Percentiles rank a stretch among this genome's conserved stretches.
Conservation (phyloP, 2,888 invertebrate species). For the Schizotus pectinicornis region DNA sequence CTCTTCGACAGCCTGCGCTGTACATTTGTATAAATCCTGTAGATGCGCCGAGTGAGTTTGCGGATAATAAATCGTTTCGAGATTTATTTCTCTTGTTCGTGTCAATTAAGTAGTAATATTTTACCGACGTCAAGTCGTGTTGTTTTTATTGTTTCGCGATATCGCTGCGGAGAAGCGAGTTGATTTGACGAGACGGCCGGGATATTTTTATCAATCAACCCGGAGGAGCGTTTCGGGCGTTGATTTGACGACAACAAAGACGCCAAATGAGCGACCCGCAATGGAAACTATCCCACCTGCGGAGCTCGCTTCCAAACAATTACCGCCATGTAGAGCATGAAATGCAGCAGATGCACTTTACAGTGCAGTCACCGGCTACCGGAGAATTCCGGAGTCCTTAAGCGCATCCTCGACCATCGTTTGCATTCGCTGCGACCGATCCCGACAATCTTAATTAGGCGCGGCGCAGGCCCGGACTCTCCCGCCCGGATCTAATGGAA, state of each 20-base stretch:
- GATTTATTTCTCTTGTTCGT: slow-evolving; percentile 31
- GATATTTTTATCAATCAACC: slow-evolving; percentile 7
- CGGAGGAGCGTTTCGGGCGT: neutral
- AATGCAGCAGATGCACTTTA: neutral
- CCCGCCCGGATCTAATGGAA: too few species aligned
- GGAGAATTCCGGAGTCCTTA: slow-evolving; percentile 15
- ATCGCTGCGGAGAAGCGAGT: slow-evolving; percentile 4
- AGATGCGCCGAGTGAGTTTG: slow-evolving; percentile 21
- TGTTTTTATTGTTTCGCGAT: slow-evolving; percentile 11
- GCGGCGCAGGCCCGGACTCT: neutral
- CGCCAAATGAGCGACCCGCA: too few species aligned
- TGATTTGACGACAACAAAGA: slow-evolving; percentile 1
- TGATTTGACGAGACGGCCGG: slow-evolving; percentile 4
- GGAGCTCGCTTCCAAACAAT: too few species aligned
- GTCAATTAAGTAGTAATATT: slow-evolving; percentile 31
- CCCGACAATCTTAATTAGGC: slow-evolving; percentile 14
- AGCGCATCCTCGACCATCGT: slow-evolving; percentile 16
- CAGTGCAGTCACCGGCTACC: neutral
- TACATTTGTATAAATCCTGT: slow-evolving; percentile 23
- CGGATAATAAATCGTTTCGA: slow-evolving; percentile 24
- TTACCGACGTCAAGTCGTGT: slow-evolving; percentile 9
- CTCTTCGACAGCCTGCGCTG: slow-evolving; percentile 7
- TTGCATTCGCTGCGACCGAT: slow-evolving; percentile 16
- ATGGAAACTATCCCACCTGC: too few species aligned
- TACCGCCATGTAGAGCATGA: too few species aligned